Evolutionary conservation across 2,113 vertebrate species (phyloP).

Genomic region (Halcyon senegalensis): DNA sequence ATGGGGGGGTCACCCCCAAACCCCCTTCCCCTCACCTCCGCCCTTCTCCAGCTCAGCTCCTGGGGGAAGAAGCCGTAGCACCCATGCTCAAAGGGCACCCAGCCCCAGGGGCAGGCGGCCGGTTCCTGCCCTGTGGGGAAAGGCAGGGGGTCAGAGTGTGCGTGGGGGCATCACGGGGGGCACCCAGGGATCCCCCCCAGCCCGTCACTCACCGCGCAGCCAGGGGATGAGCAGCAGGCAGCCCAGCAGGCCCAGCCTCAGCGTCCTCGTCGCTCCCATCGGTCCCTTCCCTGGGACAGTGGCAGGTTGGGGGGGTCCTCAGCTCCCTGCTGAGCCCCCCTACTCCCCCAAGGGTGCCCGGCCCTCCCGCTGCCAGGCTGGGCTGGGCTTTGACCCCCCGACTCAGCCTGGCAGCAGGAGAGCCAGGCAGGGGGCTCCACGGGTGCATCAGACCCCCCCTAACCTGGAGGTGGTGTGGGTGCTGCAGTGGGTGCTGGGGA

Average conservation of each 20-base stretch:
- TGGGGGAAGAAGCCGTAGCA: background rate
- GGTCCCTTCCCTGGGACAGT: background rate
- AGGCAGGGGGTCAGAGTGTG: background rate
- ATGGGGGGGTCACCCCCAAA: background rate
- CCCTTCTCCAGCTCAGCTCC: background rate
- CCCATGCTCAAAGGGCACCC: background rate
- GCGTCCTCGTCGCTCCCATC: background rate
- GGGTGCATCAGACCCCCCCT: no score
- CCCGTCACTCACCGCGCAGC: background rate
- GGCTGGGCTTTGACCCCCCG: no score
- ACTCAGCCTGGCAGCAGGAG: no score
- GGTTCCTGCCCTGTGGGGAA: background rate
- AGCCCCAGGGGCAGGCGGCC: background rate
- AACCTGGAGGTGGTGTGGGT: no score
- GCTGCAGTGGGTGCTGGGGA: no score
- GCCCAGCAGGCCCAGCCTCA: background rate
- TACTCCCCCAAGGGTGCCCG: no score
- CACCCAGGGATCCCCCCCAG: background rate
- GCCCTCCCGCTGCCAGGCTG: no score
- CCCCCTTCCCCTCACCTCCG: background rate
- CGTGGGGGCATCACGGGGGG: rapidly evolving
- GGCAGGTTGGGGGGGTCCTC: background rate
- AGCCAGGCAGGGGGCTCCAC: no score
- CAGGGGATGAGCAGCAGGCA: background rate
- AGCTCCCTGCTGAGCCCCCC: background rate